phyloP scores from a whole-genome alignment of 2,888 invertebrate species.

The Zhuqinia jingwanae region DNA sequence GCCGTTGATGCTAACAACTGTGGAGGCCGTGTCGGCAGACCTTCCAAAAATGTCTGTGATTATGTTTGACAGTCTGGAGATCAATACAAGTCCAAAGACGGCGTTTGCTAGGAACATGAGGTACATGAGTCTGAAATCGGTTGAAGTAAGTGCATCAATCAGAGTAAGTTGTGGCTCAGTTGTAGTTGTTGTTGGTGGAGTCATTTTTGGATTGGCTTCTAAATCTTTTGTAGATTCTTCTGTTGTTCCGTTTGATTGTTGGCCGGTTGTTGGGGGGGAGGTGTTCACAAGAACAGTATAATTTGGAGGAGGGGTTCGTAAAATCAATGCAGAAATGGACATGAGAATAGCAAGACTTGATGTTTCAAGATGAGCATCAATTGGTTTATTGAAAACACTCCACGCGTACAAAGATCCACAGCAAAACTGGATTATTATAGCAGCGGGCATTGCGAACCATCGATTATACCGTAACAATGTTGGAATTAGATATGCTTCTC shows the following conservation, averaged over 20 bases:
- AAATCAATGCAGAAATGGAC: constrained; percentile 63
- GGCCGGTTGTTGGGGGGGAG: too few relatives aligned
- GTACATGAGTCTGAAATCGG: constrained; percentile 75
- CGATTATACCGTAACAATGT: constrained; percentile 68
- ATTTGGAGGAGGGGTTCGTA: constrained; percentile 75
- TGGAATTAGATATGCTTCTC: constrained; percentile 57
- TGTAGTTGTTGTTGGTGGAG: neutral
- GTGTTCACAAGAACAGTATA: constrained; percentile 26
- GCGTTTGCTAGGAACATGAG: constrained; percentile 75
- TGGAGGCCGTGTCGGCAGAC: constrained; percentile 68
- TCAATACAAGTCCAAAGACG: constrained; percentile 76
- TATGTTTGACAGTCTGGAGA: constrained; percentile 77
- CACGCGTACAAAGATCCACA: constrained; percentile 77
- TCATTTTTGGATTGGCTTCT: neutral
- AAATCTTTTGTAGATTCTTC: neutral
- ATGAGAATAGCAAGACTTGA: constrained; percentile 70
- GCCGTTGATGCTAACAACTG: constrained; percentile 76
- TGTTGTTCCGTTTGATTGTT: too few relatives aligned
- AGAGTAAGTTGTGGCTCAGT: constrained; percentile 49
- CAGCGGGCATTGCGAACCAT: constrained; percentile 76
- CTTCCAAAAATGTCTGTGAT: constrained; percentile 75
- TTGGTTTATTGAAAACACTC: constrained; percentile 78
- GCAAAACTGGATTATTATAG: constrained; percentile 73
- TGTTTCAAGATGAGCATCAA: constrained; percentile 73
- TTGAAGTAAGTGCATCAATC: constrained; percentile 74